Evolutionary conservation across 2,888 invertebrate species (phyloP).

Genomic region (Caenorhabditis uteleia): DNA sequence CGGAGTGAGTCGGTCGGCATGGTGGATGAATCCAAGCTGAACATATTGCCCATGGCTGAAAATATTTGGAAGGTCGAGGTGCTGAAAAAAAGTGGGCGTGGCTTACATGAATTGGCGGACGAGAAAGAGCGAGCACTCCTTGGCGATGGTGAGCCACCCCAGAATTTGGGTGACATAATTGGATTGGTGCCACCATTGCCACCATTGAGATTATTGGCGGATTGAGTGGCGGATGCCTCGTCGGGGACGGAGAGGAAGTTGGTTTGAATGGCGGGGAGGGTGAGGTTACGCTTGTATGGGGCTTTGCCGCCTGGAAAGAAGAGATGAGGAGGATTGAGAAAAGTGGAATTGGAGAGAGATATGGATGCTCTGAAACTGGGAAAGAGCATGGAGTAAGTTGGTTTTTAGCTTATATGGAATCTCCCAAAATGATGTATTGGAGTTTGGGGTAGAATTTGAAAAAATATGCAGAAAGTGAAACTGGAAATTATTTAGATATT

Average conservation of each 20-base stretch:
- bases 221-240: conserved; percentile 17
- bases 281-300: conserved; percentile 45
- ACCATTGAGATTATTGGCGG: conserved; percentile 3
- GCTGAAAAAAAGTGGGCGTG: background rate
- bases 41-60: conserved; percentile 28
- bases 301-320: conserved; percentile 1
- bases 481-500: too few species aligned
- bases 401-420: too few species aligned
- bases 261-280: conserved; percentile 41
- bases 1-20: conserved; percentile 16
- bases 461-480: too few species aligned
- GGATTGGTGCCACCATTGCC: conserved; percentile 10
- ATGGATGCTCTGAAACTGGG: too few species aligned
- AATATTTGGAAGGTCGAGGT: background rate
- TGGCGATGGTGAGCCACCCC: conserved; percentile 50
- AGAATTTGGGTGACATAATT: conserved; percentile 31
- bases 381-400: too few species aligned
- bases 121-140: conserved; percentile 36
- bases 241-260: conserved; percentile 39
- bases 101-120: conserved; percentile 30
- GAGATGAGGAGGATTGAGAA: background rate
- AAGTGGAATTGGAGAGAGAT: background rate
- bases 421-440: too few species aligned
- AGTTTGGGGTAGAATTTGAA: too few species aligned
- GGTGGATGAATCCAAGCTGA: conserved; percentile 9